These are phyloP conservation scores for Podargus strigoides DNA, from an alignment of 2,797 vertebrate genomes.

Conservation along the genomic window DNA sequence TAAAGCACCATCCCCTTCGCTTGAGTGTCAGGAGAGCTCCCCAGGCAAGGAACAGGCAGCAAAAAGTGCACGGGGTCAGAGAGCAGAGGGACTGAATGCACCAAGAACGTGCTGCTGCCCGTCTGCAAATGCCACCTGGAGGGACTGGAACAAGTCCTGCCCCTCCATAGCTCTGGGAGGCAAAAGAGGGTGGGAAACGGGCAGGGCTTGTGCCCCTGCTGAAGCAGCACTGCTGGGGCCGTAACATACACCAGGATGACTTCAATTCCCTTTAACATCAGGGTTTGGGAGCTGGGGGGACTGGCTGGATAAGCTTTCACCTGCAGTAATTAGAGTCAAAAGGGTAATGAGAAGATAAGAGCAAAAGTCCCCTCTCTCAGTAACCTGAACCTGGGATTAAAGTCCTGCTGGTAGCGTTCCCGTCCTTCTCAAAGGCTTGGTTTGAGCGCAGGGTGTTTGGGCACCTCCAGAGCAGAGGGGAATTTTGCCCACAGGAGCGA, in stretches of 20 bases:
- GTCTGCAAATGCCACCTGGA: accelerated
- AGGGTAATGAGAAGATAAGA: not conserved
- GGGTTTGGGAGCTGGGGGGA: not conserved
- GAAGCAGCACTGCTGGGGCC: not conserved
- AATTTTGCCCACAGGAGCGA: not conserved
- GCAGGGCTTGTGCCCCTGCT: accelerated
- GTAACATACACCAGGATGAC: not conserved
- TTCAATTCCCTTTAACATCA: not conserved
- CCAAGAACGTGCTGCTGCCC: not conserved
- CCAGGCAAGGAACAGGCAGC: not conserved
- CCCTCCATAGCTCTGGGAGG: too few species aligned
- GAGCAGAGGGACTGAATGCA: not conserved
- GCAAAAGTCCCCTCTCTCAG: not conserved
- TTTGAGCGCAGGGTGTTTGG: not conserved
- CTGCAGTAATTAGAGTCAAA: not conserved
- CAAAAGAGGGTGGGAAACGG: accelerated
- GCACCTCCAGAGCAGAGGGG: not conserved
- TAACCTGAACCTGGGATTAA: not conserved
- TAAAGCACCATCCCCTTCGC: not conserved
- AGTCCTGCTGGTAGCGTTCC: not conserved
- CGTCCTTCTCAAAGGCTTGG: not conserved
- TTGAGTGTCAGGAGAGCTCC: not conserved
- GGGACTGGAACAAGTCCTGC: not conserved
- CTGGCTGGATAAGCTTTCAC: not conserved
- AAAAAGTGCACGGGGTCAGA: not conserved